These are phyloP conservation scores for Oasisia sp. DNA, from an alignment of 2,888 invertebrate species.

Conservation along the genomic window DNA sequence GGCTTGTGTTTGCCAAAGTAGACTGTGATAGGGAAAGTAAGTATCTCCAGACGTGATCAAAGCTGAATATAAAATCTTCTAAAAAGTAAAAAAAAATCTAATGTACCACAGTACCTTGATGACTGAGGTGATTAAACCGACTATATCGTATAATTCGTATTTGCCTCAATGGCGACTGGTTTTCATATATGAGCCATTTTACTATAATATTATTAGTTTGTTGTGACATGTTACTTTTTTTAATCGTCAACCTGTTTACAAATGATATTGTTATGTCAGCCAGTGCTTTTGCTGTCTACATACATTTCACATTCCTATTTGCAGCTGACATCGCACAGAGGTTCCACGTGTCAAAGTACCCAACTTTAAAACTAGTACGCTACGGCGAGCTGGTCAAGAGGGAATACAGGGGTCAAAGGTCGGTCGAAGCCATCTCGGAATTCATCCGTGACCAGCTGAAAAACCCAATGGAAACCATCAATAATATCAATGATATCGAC, in stretches of 20 bases:
- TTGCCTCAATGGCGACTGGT: background rate
- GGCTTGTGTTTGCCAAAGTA: slow-evolving; percentile 93
- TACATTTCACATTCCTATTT: slow-evolving; percentile 19
- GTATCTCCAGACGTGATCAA: slow-evolving; percentile 44
- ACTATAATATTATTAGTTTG: background rate
- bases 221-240: background rate
- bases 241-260: background rate
- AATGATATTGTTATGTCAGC: background rate
- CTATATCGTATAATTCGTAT: no score
- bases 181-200: background rate
- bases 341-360: slow-evolving; percentile 98
- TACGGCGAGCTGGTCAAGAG: slow-evolving; percentile 67
- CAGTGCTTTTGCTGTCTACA: background rate
- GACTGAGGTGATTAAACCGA: no score
- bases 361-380: slow-evolving; percentile 93
- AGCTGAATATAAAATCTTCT: no score
- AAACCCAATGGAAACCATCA: slow-evolving; percentile 63
- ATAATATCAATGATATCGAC: slow-evolving; percentile 67
- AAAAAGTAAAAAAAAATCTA: no score
- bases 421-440: slow-evolving; percentile 89
- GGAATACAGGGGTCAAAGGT: slow-evolving; percentile 81
- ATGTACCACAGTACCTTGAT: no score
- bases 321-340: slow-evolving; percentile 81
- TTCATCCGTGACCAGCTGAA: slow-evolving; percentile 90
- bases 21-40: slow-evolving; percentile 93